These are phyloP conservation scores for Heterodera schachtii DNA, from an alignment of 1,140 invertebrate species.

Conservation along the genomic window DNA sequence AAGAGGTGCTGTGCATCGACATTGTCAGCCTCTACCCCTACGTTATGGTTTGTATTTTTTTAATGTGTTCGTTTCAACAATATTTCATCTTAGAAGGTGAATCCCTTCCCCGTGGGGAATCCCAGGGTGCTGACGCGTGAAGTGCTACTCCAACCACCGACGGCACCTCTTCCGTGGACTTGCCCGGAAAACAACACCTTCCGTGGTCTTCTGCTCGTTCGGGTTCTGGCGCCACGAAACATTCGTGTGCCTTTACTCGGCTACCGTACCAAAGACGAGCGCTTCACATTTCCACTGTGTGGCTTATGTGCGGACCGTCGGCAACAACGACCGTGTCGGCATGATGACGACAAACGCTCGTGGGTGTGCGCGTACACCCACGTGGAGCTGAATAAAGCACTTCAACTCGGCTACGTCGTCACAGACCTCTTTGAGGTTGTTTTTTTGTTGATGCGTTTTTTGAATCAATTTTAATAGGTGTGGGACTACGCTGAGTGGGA, in stretches of 20 bases:
- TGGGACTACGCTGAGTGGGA: conserved; percentile 17
- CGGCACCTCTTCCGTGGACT: neutral
- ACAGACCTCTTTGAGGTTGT: neutral
- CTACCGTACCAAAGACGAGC: conserved; percentile 8
- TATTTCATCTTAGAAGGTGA: neutral
- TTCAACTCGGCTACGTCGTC: neutral
- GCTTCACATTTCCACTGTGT: conserved; percentile 5
- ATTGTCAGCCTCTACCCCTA: no score
- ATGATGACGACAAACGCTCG: neutral
- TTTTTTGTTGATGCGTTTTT: neutral
- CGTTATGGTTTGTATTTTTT: no score
- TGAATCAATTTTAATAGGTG: neutral
- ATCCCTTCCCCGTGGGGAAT: neutral
- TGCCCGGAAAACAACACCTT: neutral
- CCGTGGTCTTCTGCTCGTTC: neutral
- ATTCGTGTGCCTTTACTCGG: neutral
- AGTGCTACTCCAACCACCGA: neutral
- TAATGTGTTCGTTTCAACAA: no score
- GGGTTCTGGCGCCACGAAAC: neutral
- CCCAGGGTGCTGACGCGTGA: conserved; percentile 4
- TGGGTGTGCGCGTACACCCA: conserved; percentile 22
- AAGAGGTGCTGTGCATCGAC: no score
- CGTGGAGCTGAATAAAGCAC: conserved; percentile 28
- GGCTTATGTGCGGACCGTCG: neutral
- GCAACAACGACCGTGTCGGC: neutral